phyloP scores from a whole-genome alignment of 1,140 invertebrate species.

The Cydia splendana region DNA sequence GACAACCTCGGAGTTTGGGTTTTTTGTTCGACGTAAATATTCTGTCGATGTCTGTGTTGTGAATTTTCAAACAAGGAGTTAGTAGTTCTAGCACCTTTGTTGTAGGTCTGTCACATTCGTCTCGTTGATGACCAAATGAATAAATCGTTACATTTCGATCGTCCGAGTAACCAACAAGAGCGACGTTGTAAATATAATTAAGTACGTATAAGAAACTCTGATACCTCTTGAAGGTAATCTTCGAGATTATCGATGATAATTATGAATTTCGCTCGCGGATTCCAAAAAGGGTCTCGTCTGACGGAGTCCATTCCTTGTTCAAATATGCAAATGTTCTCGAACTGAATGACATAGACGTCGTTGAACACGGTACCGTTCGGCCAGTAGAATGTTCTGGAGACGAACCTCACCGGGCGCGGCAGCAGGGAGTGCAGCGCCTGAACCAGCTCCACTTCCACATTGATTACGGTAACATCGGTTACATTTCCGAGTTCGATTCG shows the following conservation, averaged over 20 bases:
- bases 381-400: conserved; percentile 39
- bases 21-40: neutral
- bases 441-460: conserved; percentile 26
- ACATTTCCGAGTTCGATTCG: neutral
- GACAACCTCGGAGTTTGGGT: conserved; percentile 22
- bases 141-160: conserved; percentile 29
- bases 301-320: conserved; percentile 33
- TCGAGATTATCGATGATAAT: conserved; percentile 35
- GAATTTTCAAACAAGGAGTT: conserved; percentile 18
- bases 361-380: conserved; percentile 29
- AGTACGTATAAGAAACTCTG: conserved; percentile 27
- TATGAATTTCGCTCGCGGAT: conserved; percentile 42
- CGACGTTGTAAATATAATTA: conserved; percentile 36
- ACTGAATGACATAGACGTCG: conserved; percentile 36
- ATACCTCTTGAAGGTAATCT: conserved; percentile 15
- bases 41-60: neutral
- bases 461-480: conserved; percentile 32
- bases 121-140: conserved; percentile 8
- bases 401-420: conserved; percentile 7
- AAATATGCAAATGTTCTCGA: conserved; percentile 34
- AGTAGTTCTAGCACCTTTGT: conserved; percentile 23
- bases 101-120: conserved; percentile 31
- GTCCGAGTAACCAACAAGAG: conserved; percentile 25
- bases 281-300: conserved; percentile 40
- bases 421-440: neutral